These are phyloP conservation scores for Tetragonula carbonaria DNA, from an alignment of 2,888 invertebrate genomes.

Conservation along the genomic window DNA sequence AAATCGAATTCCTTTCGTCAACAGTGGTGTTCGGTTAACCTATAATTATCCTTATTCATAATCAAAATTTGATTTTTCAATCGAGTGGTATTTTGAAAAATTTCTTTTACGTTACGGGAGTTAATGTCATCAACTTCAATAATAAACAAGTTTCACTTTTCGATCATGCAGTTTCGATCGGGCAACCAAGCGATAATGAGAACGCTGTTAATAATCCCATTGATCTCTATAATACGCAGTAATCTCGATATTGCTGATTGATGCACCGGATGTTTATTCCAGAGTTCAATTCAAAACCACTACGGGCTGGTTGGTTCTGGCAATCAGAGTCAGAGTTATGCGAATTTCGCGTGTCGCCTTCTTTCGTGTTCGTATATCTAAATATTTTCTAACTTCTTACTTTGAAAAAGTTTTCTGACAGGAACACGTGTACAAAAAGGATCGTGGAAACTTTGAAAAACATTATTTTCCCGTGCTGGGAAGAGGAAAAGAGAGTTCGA, in stretches of 20 bases:
- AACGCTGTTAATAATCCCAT: constrained; percentile 10
- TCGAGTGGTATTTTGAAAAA: too few relatives aligned
- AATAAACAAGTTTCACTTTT: background rate
- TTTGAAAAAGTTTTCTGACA: background rate
- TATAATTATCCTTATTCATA: too few relatives aligned
- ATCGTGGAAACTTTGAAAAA: background rate
- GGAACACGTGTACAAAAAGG: background rate
- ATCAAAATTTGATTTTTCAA: too few relatives aligned
- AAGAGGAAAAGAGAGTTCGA: background rate
- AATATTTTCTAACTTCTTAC: background rate
- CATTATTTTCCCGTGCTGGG: background rate
- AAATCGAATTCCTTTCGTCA: too few relatives aligned
- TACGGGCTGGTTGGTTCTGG: background rate
- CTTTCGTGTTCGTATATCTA: too few relatives aligned
- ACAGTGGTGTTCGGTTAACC: too few relatives aligned
- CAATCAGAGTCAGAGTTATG: background rate
- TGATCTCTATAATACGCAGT: background rate
- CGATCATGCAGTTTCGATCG: background rate
- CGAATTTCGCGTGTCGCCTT: background rate
- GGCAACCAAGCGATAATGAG: background rate
- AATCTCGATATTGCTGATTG: constrained; percentile 29
- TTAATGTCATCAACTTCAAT: too few relatives aligned
- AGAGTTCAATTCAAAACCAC: constrained; percentile 41
- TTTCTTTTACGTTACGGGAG: too few relatives aligned
- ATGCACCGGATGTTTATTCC: constrained; percentile 46